Conservation (phyloP, 1,140 invertebrate genomes). For the Drosophila pallidifrons region DNA sequence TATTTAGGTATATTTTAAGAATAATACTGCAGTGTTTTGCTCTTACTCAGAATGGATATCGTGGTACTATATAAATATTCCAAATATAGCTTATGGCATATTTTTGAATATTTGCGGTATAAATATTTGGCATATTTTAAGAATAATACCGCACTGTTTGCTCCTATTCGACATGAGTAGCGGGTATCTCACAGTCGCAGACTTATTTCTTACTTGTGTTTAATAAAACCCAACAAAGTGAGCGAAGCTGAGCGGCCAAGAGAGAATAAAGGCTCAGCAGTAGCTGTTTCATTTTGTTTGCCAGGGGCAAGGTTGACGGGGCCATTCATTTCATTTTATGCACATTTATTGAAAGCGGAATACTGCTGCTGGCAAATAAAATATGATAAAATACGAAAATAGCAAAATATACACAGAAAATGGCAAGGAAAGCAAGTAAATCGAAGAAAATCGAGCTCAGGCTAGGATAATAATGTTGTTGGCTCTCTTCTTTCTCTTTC, state of each 20-base stretch:
- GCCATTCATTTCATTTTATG: constrained; percentile 73
- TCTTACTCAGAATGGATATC: too few relatives aligned
- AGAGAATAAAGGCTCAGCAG: constrained; percentile 26
- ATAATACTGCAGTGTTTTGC: too few relatives aligned
- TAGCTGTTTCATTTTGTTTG: constrained; percentile 21
- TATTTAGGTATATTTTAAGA: too few relatives aligned
- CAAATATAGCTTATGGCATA: too few relatives aligned
- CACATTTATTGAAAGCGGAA: constrained; percentile 70
- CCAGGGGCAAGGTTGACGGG: constrained; percentile 63
- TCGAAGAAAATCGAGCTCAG: constrained; percentile 12
- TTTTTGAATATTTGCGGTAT: too few relatives aligned
- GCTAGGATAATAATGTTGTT: constrained; percentile 42
- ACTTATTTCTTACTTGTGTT: constrained; percentile 24
- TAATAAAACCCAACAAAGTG: constrained; percentile 57
- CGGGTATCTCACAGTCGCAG: too few relatives aligned
- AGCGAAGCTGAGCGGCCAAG: neutral
- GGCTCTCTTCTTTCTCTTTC: neutral
- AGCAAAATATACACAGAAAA: constrained; percentile 6
- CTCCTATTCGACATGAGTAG: too few relatives aligned
- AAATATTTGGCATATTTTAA: too few relatives aligned
- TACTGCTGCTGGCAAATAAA: constrained; percentile 66
- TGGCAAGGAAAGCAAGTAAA: neutral
- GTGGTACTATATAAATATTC: too few relatives aligned
- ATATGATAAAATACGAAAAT: constrained; percentile 61
- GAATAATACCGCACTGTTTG: too few relatives aligned